A percentile compares a stretch with the other conserved stretches of the same genome.
These are phyloP conservation scores for Priocnemis perturbator DNA, from an alignment of 2,888 invertebrate genomes.

Conservation along the genomic window DNA sequence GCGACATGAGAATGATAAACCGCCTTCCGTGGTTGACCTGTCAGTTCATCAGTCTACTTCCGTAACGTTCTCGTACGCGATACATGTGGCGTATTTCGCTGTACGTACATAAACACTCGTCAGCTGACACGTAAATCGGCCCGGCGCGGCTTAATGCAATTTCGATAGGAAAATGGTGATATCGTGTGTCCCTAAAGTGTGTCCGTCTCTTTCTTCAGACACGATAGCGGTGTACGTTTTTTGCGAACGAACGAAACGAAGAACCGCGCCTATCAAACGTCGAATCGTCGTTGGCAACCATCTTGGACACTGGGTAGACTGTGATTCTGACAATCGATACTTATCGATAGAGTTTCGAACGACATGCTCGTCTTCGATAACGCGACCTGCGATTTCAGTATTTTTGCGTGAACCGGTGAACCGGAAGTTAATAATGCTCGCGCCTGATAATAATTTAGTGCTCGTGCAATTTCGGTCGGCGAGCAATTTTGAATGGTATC, in stretches of 20 bases:
- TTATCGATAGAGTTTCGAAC: neutral
- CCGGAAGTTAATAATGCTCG: no score
- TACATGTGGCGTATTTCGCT: slow-evolving; percentile 28
- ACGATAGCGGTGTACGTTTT: slow-evolving; percentile 22
- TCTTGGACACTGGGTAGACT: slow-evolving; percentile 45
- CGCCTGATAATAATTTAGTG: no score
- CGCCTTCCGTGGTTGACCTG: neutral
- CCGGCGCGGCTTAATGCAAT: neutral
- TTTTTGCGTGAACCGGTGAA: no score
- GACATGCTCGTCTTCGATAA: neutral
- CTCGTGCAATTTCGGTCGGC: no score
- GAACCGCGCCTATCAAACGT: slow-evolving; percentile 56
- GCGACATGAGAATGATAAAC: neutral
- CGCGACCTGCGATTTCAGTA: neutral
- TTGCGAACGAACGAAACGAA: slow-evolving; percentile 29
- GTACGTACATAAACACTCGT: slow-evolving; percentile 51
- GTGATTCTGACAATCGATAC: slow-evolving; percentile 6
- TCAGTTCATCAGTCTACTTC: neutral
- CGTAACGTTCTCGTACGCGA: slow-evolving; percentile 13
- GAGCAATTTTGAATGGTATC: no score
- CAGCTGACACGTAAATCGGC: slow-evolving; percentile 46
- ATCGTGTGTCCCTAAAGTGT: neutral
- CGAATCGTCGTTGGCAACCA: slow-evolving; percentile 45
- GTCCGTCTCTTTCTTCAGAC: slow-evolving; percentile 19
- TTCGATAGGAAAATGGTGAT: neutral